These are phyloP conservation scores for Lottia scabra DNA, from an alignment of 2,888 invertebrate genomes.

Conservation along the genomic window DNA sequence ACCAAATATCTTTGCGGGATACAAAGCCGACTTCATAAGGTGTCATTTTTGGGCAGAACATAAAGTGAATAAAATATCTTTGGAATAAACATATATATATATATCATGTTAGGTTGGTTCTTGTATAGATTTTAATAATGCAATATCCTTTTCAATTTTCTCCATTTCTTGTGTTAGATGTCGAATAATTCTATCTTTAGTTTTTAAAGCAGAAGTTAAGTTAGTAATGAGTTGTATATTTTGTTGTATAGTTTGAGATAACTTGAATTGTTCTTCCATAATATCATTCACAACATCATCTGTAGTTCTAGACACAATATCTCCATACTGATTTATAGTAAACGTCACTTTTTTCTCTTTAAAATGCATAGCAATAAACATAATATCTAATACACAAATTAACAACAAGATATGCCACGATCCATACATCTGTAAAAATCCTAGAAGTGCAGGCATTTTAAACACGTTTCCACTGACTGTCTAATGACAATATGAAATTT, in stretches of 20 bases:
- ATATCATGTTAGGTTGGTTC: too few species aligned
- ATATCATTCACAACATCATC: not conserved
- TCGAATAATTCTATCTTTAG: not conserved
- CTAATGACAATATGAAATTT: not conserved
- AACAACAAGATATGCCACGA: slow-evolving; percentile 19
- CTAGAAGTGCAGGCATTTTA: slow-evolving; percentile 20
- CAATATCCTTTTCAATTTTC: not conserved
- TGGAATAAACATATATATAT: too few species aligned
- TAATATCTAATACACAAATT: slow-evolving; percentile 18
- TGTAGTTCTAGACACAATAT: not conserved
- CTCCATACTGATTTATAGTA: not conserved
- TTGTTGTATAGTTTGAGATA: not conserved
- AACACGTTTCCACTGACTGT: not conserved
- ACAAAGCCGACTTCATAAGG: too few species aligned
- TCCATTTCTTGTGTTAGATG: not conserved
- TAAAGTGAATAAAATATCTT: too few species aligned
- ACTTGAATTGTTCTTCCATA: not conserved
- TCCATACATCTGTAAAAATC: slow-evolving; percentile 15
- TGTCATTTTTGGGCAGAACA: slow-evolving; percentile 1
- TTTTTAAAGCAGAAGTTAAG: not conserved
- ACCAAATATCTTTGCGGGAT: too few species aligned
- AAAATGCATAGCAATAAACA: slow-evolving; percentile 18
- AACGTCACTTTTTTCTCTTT: not conserved
- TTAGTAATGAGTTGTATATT: not conserved
- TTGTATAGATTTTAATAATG: not conserved